phyloP scores from a whole-genome alignment of 2,797 vertebrate species.

The Menidia menidia region DNA sequence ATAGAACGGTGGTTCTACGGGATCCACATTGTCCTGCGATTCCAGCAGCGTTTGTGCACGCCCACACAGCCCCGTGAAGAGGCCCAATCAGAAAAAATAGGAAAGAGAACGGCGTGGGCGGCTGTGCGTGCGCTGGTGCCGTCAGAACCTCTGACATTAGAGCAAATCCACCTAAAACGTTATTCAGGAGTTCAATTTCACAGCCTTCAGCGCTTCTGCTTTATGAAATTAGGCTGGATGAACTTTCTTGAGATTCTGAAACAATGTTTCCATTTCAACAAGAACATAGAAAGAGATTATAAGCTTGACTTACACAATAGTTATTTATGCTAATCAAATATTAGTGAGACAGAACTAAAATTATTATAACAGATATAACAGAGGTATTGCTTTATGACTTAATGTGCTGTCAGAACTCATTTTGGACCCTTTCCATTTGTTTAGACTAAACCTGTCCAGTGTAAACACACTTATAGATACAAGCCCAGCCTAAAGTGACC shows the following conservation, averaged over 20 bases:
- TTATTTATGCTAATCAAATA: not conserved
- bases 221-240: not conserved
- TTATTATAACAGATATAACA: no score
- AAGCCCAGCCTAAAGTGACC: no score
- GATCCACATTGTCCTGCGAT: not conserved
- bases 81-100: conserved; percentile 20
- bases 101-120: conserved; percentile 21
- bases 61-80: conserved; percentile 15
- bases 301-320: not conserved
- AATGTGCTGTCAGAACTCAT: no score
- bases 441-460: no score
- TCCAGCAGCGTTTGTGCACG: conserved; percentile 1
- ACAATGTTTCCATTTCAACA: not conserved
- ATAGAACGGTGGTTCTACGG: not conserved
- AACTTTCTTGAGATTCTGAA: not conserved
- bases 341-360: not conserved
- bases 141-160: not conserved
- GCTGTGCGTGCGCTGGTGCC: not conserved
- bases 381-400: no score
- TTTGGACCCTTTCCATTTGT: no score
- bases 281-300: not conserved
- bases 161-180: not conserved
- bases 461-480: no score
- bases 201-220: not conserved
- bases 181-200: not conserved